Evolutionary conservation across 2,113 vertebrate species (phyloP).

Genomic region (Smithornis capensis): DNA sequence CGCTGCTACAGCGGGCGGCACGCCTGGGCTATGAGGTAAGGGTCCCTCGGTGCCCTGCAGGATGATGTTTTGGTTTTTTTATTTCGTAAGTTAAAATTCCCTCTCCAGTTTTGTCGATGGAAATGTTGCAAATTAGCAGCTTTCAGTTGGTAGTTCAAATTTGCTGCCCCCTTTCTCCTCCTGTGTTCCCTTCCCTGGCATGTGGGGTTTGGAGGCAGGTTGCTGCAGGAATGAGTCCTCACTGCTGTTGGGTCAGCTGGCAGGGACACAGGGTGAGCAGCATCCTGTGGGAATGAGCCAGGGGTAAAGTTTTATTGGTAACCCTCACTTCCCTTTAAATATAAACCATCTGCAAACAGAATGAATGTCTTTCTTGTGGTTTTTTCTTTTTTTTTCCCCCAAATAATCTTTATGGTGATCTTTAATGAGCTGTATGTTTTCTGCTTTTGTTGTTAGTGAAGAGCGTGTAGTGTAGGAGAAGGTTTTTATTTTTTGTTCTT

Average conservation of each 20-base stretch:
- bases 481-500: not conserved
- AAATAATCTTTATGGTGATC: not conserved
- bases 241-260: not conserved
- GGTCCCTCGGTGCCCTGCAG: rapidly evolving
- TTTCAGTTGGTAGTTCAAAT: not conserved
- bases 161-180: rapidly evolving
- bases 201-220: not conserved
- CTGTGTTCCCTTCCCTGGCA: rapidly evolving
- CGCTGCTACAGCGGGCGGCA: conserved; percentile 92
- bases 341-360: conserved; percentile 10
- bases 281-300: not conserved
- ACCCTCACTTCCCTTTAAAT: not conserved
- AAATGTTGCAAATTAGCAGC: rapidly evolving
- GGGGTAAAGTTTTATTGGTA: not conserved
- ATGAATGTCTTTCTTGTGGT: not conserved
- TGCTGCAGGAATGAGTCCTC: not conserved
- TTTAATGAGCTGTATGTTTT: not conserved
- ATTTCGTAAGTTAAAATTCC: not conserved
- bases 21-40: conserved; percentile 95
- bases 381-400: not conserved
- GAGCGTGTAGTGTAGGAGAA: not conserved
- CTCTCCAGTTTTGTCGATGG: not conserved
- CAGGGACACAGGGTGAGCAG: not conserved
- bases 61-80: not conserved
- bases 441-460: not conserved